These are phyloP conservation scores for Todus mexicanus DNA, from an alignment of 2,797 vertebrate species.

Conservation along the genomic window DNA sequence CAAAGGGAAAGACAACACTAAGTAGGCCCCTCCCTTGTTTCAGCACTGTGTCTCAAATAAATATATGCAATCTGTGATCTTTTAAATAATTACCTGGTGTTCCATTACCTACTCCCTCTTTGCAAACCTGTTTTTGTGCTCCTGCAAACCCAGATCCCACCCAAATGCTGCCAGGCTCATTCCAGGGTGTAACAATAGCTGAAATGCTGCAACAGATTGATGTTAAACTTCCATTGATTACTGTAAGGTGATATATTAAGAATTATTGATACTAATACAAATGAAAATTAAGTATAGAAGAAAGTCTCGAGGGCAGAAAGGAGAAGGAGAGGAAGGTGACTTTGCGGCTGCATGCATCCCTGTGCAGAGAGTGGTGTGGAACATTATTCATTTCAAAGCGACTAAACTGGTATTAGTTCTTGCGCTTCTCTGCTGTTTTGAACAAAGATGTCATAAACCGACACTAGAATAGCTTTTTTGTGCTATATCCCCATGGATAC, in stretches of 20 bases:
- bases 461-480: slow-evolving; percentile 1
- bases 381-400: slow-evolving; percentile 19
- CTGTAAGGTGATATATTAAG: slow-evolving; percentile 34
- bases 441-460: not conserved
- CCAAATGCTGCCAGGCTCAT: slow-evolving; percentile 27
- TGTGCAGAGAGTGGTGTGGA: not conserved
- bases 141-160: not conserved
- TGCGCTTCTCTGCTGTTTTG: not conserved
- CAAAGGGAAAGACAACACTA: slow-evolving; percentile 21
- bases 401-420: not conserved
- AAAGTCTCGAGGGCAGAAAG: not conserved
- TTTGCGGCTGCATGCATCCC: not conserved
- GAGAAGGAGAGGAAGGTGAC: not conserved
- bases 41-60: not conserved
- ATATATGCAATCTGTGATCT: slow-evolving; percentile 37
- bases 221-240: slow-evolving; percentile 62
- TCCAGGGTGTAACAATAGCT: slow-evolving; percentile 7
- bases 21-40: not conserved
- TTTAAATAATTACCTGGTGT: slow-evolving; percentile 38
- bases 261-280: slow-evolving; percentile 24
- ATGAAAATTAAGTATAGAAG: not conserved
- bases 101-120: slow-evolving; percentile 30
- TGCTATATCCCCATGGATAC: slow-evolving; percentile 41
- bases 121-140: slow-evolving; percentile 39
- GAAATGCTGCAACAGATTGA: slow-evolving; percentile 19